phyloP scores from a whole-genome alignment of 1,140 invertebrate genomes.

The Antheraea pernyi region DNA sequence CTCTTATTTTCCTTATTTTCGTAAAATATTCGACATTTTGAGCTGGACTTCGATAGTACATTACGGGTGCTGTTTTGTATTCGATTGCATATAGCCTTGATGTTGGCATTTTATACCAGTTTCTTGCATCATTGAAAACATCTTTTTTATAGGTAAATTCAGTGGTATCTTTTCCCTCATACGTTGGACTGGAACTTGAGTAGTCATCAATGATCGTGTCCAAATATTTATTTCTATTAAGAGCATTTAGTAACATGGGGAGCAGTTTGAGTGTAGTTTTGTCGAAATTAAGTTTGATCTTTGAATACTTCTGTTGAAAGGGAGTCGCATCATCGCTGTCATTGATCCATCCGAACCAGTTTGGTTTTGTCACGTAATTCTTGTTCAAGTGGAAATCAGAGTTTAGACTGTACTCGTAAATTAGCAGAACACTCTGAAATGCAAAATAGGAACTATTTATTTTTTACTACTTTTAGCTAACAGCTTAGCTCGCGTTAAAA shows the following conservation, averaged over 20 bases:
- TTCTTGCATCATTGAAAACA: conserved; percentile 42
- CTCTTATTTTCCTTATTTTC: conserved; percentile 56
- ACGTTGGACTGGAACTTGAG: conserved; percentile 31
- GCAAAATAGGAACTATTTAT: background rate
- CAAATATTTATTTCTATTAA: conserved; percentile 48
- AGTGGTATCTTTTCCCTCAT: conserved; percentile 31
- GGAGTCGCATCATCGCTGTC: conserved; percentile 29
- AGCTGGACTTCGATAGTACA: conserved; percentile 45
- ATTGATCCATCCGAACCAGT: conserved; percentile 53
- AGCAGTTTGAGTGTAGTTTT: conserved; percentile 49
- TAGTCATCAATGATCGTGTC: conserved; percentile 45
- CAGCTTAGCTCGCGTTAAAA: background rate
- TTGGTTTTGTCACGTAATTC: conserved; percentile 20
- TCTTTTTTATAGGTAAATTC: conserved; percentile 38
- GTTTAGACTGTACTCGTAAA: conserved; percentile 52
- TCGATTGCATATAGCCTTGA: conserved; percentile 48
- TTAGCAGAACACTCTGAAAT: conserved; percentile 57
- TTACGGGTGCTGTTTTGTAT: conserved; percentile 54
- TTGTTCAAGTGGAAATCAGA: conserved; percentile 28
- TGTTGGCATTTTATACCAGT: conserved; percentile 48
- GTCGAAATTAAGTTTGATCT: conserved; percentile 46
- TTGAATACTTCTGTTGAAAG: conserved; percentile 42
- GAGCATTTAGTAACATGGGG: conserved; percentile 51
- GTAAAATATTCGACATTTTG: conserved; percentile 46
- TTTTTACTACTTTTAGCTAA: background rate